Conservation (phyloP, 2,113 vertebrate species). For the Mesembrinibis cayennensis region DNA sequence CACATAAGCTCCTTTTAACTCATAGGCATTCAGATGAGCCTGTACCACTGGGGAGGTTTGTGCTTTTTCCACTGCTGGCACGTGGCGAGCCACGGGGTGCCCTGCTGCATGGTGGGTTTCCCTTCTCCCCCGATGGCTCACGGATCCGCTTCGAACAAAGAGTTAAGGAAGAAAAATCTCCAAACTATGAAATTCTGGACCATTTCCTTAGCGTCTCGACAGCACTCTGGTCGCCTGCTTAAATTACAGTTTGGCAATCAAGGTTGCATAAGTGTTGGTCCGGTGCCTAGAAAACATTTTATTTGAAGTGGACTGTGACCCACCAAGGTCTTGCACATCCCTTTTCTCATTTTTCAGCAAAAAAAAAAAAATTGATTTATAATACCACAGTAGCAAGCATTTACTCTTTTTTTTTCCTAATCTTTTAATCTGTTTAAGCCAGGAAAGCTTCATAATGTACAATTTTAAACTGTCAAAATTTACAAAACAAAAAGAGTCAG, state of each 20-base stretch:
- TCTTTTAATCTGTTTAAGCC: conserved; percentile 67
- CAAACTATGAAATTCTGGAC: background rate
- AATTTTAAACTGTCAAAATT: conserved; percentile 50
- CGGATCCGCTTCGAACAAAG: background rate
- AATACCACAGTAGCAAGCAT: background rate
- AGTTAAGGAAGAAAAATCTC: background rate
- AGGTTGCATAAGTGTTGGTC: background rate
- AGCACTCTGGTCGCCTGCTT: background rate
- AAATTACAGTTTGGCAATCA: conserved; percentile 6
- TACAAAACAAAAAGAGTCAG: conserved; percentile 34
- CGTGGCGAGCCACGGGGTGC: fast-evolving
- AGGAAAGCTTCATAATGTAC: conserved; percentile 56
- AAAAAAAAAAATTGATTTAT: background rate
- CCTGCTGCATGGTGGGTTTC: fast-evolving
- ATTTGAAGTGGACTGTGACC: background rate
- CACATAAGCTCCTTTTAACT: background rate
- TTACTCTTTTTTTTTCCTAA: background rate
- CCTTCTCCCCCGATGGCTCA: fast-evolving
- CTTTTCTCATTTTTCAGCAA: background rate
- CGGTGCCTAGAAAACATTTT: background rate
- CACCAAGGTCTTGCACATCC: background rate
- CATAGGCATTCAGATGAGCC: background rate
- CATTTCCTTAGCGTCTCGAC: background rate
- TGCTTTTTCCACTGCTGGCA: fast-evolving
- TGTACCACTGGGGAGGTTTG: background rate